A percentile compares a stretch with the other conserved stretches of the same genome.
phyloP scores from a whole-genome alignment of 2,888 invertebrate genomes.

The Conops quadrifasciatus region DNA sequence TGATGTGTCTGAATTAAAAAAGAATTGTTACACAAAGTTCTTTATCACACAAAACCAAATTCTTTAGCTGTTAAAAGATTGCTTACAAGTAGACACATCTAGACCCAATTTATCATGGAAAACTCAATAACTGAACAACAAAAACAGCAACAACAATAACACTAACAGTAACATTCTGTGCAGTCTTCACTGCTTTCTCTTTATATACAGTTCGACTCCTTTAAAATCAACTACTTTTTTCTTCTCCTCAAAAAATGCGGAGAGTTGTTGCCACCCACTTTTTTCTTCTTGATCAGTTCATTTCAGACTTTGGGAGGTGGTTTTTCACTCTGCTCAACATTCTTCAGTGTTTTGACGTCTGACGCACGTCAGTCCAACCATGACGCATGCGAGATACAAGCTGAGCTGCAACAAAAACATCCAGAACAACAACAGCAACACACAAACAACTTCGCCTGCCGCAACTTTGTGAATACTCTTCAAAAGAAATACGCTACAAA shows the following conservation, averaged over 20 bases:
- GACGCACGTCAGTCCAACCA: slow-evolving; percentile 46
- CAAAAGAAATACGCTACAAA: slow-evolving; percentile 15
- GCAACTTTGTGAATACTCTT: slow-evolving; percentile 9
- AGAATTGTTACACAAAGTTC: too few relatives aligned
- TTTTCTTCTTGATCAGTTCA: slow-evolving; percentile 17
- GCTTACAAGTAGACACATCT: too few relatives aligned
- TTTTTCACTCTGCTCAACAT: neutral
- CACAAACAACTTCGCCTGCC: neutral
- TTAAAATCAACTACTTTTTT: neutral
- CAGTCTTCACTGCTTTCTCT: neutral
- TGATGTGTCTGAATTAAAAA: too few relatives aligned
- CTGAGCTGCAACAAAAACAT: slow-evolving; percentile 16
- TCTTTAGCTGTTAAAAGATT: too few relatives aligned
- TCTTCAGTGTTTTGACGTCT: slow-evolving; percentile 41
- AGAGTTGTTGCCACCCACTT: slow-evolving; percentile 51
- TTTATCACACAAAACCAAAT: too few relatives aligned
- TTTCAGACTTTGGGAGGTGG: neutral
- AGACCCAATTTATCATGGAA: too few relatives aligned
- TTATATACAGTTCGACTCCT: neutral
- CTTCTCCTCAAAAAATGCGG: slow-evolving; percentile 21
- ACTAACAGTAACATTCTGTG: neutral
- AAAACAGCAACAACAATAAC: slow-evolving; percentile 4
- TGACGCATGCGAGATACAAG: slow-evolving; percentile 46
- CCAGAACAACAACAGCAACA: slow-evolving; percentile 20
- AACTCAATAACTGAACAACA: neutral